Conservation (phyloP, 1,140 invertebrate species). For the Theocolax elegans region DNA sequence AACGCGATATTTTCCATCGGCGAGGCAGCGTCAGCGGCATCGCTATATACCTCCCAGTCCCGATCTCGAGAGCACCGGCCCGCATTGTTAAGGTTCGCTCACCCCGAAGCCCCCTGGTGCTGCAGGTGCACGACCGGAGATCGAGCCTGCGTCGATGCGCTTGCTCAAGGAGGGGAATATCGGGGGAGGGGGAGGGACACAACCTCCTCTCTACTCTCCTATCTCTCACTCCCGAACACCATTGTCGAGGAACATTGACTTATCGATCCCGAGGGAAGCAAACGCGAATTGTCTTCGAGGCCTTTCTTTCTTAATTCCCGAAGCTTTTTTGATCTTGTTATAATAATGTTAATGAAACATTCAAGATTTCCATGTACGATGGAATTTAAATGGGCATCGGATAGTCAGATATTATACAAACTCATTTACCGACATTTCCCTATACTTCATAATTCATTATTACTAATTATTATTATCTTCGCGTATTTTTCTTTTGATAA, state of each 20-base stretch:
- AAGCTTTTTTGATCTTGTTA: too few species aligned
- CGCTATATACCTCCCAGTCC: too few species aligned
- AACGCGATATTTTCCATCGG: constrained; percentile 4
- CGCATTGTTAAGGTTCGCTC: constrained; percentile 28
- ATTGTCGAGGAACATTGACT: constrained; percentile 38
- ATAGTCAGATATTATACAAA: too few species aligned
- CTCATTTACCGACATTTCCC: too few species aligned
- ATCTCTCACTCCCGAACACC: neutral
- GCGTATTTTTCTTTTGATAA: too few species aligned
- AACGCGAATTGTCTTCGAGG: neutral
- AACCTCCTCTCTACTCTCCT: neutral
- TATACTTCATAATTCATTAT: too few species aligned
- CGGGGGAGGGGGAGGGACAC: neutral
- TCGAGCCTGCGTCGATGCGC: neutral
- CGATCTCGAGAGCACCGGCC: constrained; percentile 15
- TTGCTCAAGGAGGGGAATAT: too few species aligned
- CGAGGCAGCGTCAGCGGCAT: neutral
- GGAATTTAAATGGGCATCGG: too few species aligned
- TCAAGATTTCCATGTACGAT: too few species aligned
- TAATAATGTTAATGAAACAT: too few species aligned
- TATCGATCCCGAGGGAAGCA: constrained; percentile 22
- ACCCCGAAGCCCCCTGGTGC: constrained; percentile 1
- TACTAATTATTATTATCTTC: too few species aligned
- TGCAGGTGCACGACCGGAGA: constrained; percentile 12
- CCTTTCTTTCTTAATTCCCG: too few species aligned